Percentiles rank a stretch among this genome's conserved stretches.
phyloP scores from a whole-genome alignment of 2,113 vertebrate genomes.

The Riparia riparia region DNA sequence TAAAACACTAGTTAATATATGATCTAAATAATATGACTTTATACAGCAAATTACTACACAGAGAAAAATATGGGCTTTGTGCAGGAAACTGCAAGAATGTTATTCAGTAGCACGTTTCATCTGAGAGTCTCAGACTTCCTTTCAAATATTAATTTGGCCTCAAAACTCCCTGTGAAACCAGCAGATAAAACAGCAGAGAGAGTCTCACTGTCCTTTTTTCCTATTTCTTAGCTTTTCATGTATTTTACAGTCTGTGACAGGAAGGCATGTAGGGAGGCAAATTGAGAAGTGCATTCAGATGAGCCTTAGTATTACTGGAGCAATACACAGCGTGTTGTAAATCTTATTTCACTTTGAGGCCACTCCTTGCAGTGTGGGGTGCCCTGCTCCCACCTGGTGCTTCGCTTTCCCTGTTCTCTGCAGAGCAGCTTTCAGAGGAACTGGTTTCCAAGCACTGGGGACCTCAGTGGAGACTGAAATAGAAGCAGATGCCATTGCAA shows the following conservation, averaged over 20 bases:
- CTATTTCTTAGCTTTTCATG: constrained; percentile 6
- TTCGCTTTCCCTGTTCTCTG: neutral
- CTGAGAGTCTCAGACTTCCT: neutral
- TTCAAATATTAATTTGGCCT: constrained; percentile 25
- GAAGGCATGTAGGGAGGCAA: neutral
- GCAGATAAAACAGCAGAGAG: neutral
- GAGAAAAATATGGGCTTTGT: neutral
- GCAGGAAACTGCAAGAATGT: neutral
- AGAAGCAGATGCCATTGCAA: constrained; percentile 23
- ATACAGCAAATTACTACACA: neutral
- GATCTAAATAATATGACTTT: neutral
- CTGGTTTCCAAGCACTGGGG: neutral
- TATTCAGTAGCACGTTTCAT: neutral
- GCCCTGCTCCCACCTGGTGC: neutral
- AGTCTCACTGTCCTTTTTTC: neutral
- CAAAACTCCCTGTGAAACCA: neutral
- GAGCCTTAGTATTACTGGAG: neutral
- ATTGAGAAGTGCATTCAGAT: constrained; percentile 3
- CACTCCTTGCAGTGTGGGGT: neutral
- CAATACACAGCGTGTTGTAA: rapidly evolving
- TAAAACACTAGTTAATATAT: neutral
- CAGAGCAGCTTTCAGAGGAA: neutral
- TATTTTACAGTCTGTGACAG: neutral
- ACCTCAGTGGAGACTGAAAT: neutral
- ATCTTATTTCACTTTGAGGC: neutral